Conservation (phyloP, 1,140 invertebrate species). For the Apis florea region DNA sequence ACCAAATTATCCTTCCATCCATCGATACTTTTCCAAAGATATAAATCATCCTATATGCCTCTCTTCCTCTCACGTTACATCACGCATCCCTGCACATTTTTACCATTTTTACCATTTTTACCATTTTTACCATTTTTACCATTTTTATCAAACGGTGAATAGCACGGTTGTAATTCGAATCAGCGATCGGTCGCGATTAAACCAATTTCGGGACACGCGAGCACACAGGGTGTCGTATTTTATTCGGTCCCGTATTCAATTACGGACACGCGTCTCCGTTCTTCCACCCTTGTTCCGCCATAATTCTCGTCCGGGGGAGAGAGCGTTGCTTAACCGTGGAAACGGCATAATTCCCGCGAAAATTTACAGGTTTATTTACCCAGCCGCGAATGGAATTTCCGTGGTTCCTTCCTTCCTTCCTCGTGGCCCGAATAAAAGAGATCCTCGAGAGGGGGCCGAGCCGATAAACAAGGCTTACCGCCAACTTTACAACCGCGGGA, state of each 20-base stretch:
- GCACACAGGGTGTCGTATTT: slow-evolving; percentile 28
- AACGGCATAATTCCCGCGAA: slow-evolving; percentile 55
- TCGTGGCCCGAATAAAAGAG: slow-evolving; percentile 60
- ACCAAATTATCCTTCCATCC: too few species aligned
- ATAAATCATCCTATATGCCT: too few species aligned
- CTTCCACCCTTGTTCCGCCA: background rate
- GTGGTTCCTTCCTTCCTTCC: slow-evolving; percentile 1
- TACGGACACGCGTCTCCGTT: slow-evolving; percentile 19
- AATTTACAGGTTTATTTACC: slow-evolving; percentile 61
- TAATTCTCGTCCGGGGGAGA: slow-evolving; percentile 15
- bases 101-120: too few species aligned
- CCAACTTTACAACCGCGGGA: slow-evolving; percentile 58
- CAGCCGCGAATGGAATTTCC: slow-evolving; percentile 60
- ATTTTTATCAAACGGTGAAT: background rate
- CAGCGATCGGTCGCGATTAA: slow-evolving; percentile 34
- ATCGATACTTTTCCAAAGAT: too few species aligned
- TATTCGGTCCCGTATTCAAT: slow-evolving; percentile 49
- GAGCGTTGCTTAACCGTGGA: slow-evolving; percentile 42
- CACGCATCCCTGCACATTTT: too few species aligned
- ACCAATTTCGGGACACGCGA: slow-evolving; percentile 50
- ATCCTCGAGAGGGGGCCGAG: slow-evolving; percentile 25
- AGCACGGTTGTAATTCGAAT: slow-evolving; percentile 33
- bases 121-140: too few species aligned
- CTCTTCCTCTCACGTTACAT: too few species aligned
- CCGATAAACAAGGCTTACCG: slow-evolving; percentile 65